Conservation (phyloP, 2,113 vertebrate genomes). For the Sylvietta virens region DNA sequence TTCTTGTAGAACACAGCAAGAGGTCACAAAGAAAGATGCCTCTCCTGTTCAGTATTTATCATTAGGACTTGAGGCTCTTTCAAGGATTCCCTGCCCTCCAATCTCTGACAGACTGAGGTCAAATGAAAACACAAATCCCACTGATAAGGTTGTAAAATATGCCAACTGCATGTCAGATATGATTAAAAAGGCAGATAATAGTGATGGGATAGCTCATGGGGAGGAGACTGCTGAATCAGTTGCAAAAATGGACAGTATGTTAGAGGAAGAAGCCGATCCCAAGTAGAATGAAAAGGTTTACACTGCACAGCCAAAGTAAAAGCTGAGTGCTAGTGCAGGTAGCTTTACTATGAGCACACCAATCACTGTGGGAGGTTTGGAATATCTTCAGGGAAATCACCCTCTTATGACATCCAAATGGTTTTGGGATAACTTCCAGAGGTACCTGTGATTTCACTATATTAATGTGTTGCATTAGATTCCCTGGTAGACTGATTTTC, state of each 20-base stretch:
- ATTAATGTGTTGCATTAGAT: not conserved
- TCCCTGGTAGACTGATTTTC: not conserved
- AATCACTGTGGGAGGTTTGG: not conserved
- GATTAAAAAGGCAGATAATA: conserved; percentile 7
- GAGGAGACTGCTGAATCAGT: not conserved
- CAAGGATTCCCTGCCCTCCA: not conserved
- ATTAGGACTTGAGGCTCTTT: not conserved
- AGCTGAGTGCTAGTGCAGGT: not conserved
- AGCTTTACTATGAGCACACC: not conserved
- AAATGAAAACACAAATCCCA: conserved; percentile 3
- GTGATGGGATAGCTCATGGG: not conserved
- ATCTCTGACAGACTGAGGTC: not conserved
- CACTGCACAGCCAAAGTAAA: not conserved
- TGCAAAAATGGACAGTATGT: not conserved
- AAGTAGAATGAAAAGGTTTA: not conserved
- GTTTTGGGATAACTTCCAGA: not conserved
- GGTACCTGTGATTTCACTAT: not conserved
- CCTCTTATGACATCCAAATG: not conserved
- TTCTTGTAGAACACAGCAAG: not conserved
- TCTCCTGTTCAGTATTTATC: not conserved
- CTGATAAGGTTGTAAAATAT: conserved; percentile 19
- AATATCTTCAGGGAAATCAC: not conserved
- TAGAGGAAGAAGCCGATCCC: not conserved
- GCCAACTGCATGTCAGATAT: not conserved
- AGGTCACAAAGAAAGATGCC: not conserved